Evolutionary conservation across 2,113 vertebrate genomes (phyloP).

Genomic region (Stigmatopora argus): DNA sequence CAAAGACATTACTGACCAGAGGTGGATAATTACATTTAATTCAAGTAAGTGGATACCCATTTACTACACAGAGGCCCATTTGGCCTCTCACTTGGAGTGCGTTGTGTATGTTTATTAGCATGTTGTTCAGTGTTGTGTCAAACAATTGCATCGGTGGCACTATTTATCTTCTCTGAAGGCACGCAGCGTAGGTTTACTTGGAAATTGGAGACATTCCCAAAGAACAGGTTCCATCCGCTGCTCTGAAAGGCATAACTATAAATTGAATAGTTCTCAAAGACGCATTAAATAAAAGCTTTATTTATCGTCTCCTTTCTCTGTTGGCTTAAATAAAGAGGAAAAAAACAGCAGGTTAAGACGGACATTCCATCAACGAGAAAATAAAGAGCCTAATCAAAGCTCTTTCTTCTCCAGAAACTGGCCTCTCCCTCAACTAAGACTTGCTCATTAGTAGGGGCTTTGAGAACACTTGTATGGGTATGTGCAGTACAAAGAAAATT

Average conservation of each 20-base stretch:
- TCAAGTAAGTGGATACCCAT: slow-evolving; percentile 61
- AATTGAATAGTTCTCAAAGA: slow-evolving; percentile 27
- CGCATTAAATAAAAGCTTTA: slow-evolving; percentile 23
- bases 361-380: slow-evolving; percentile 44
- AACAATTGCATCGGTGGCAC: slow-evolving; percentile 42
- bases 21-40: slow-evolving; percentile 71
- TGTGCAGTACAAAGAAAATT: slow-evolving; percentile 61
- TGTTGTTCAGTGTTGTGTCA: slow-evolving; percentile 59
- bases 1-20: slow-evolving; percentile 50
- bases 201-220: slow-evolving; percentile 3
- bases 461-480: slow-evolving; percentile 56
- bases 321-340: slow-evolving; percentile 5
- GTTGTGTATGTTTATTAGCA: slow-evolving; percentile 64
- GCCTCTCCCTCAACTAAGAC: slow-evolving; percentile 40
- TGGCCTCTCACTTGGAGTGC: slow-evolving; percentile 40
- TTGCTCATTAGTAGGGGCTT: slow-evolving; percentile 60
- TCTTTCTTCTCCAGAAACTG: slow-evolving; percentile 53
- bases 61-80: slow-evolving; percentile 39
- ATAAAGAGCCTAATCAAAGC: slow-evolving; percentile 58
- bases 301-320: slow-evolving; percentile 12
- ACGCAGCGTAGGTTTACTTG: slow-evolving; percentile 16
- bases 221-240: slow-evolving; percentile 4
- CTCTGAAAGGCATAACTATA: slow-evolving; percentile 16
- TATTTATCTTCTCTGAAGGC: slow-evolving; percentile 50
- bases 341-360: slow-evolving; percentile 24